Evolutionary conservation across 2,113 vertebrate genomes (phyloP), one percentile per base, ranked within the genome.

Genomic region (Xenus cinereus): DNA sequence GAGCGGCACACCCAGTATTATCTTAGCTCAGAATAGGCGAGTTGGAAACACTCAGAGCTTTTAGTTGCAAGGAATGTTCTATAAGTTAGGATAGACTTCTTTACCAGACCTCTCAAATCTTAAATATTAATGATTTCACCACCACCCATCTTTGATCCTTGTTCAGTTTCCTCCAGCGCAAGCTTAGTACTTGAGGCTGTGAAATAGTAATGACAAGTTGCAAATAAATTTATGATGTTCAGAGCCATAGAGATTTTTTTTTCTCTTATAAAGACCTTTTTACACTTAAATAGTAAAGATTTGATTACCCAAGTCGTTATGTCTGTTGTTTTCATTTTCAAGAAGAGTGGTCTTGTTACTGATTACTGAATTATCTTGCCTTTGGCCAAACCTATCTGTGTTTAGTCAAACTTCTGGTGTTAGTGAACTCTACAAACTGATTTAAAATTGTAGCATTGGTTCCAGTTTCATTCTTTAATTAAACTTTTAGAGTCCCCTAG

Each of bases 401-500:
- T 83, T 83, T 51, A n/a, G 14, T 67, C 43, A 48, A 90, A 84
- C 8, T 89, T 82, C 68, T 17, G 35, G 35, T 78, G 54, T n/a
- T 22, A 91, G 22, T 23, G 15, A 87, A n/a, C 75, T 75, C 50
- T 75, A 62, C 37, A 90, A 83, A 64, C 4, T 46, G 14, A 39
- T 89, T 94, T 35, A 82, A 88, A 94, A 75, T 56, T 64, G 41
- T 21, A 87, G 6, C 27, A 28, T 4, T 22, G 3, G 16, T 90
- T 87, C 27, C 33, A 54, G 8, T 80, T 95, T 90, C 35, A 12
- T 64, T 72, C 35, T 75, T 89, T 86, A 91, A 69, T 88, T 81
- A 75, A 87, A 46, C 28, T 81, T 75, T 77, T 35, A 54, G 19
- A 33, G 7, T 35, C 2, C n/a, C 28, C 22, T 33, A 30, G 46